A percentile compares a stretch with the other conserved stretches of the same genome.
Evolutionary conservation across 2,888 invertebrate species (phyloP).

Genomic region (Aspidiotus destructor): DNA sequence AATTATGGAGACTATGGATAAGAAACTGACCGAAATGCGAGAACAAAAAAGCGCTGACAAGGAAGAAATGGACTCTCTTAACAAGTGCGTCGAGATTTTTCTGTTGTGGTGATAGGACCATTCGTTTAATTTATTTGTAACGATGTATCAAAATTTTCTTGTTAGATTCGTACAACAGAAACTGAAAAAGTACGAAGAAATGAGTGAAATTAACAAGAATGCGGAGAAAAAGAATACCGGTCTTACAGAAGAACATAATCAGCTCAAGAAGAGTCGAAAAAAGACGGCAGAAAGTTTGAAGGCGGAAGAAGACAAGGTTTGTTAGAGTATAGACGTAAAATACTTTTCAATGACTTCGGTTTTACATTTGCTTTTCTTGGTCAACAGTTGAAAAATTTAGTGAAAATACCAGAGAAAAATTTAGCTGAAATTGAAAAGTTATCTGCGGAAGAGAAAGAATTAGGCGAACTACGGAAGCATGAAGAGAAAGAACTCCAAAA

Average conservation of each 20-base stretch:
- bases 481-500: conserved; percentile 50
- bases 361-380: conserved; percentile 10
- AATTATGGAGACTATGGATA: conserved; percentile 44
- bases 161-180: conserved; percentile 13
- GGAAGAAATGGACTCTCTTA: conserved; percentile 37
- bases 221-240: conserved; percentile 47
- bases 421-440: conserved; percentile 53
- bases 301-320: conserved; percentile 44
- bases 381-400: conserved; percentile 44
- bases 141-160: not conserved
- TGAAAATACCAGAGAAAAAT: conserved; percentile 62
- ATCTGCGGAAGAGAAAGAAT: conserved; percentile 43
- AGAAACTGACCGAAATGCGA: conserved; percentile 53
- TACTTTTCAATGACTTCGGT: not conserved
- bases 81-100: conserved; percentile 35
- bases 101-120: not conserved
- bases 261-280: conserved; percentile 63
- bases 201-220: conserved; percentile 17
- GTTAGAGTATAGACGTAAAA: too few species aligned
- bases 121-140: conserved; percentile 1
- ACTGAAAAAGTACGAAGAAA: conserved; percentile 21
- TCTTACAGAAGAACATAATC: conserved; percentile 55
- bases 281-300: conserved; percentile 58
- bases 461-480: conserved; percentile 46
- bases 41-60: conserved; percentile 41